Evolutionary conservation across 2,888 invertebrate species (phyloP), one percentile per base, ranked within the genome.

Genomic region (Himalopsyche anomala): DNA sequence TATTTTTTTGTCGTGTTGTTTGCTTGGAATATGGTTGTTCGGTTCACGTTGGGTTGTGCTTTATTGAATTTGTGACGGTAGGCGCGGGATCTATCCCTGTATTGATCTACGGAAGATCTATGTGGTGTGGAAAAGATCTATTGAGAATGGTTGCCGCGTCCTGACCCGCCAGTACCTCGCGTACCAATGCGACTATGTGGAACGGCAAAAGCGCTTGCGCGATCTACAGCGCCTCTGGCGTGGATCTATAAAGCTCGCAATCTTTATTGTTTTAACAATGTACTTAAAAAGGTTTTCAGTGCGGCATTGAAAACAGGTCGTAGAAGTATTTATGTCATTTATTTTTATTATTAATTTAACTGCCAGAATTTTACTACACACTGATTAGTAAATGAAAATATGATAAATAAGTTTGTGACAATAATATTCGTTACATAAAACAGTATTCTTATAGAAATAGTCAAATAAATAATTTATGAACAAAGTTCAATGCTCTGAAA

Each of bases 111-210:
- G 74, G 74, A 51, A 80, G 80, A 80, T 80, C 80, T 51, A 80
- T 28, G 80, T 36, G 38, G 19, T 38, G 19, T 74, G 36, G 38
- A 36, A 89, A 89, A 89, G 89, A 89, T 89, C 89, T 81, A 81
- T 55, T 54, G 89, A 89, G 87, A 85, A 80, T 69, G 87, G 87
- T 90, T 90, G 90, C 89, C 89, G 88, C 92, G 91, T 91, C 90
- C 90, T 91, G 88, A 87, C 90, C 89, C 90, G 89, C 81, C 90
- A 90, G 88, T 89, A 90, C 90, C 89, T 90, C 89, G 89, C 88
- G 91, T 90, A 91, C 91, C 92, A 93, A 93, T 93, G 93, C 93
- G 93, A 88, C 91, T 92, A 91, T 92, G 92, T 93, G 93, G 93
- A 93, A 93, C 93, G 91, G 89, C 89, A 86, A 89, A 90, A 88